These are phyloP conservation scores for Macaria notata DNA, from an alignment of 2,888 invertebrate genomes.

Conservation along the genomic window DNA sequence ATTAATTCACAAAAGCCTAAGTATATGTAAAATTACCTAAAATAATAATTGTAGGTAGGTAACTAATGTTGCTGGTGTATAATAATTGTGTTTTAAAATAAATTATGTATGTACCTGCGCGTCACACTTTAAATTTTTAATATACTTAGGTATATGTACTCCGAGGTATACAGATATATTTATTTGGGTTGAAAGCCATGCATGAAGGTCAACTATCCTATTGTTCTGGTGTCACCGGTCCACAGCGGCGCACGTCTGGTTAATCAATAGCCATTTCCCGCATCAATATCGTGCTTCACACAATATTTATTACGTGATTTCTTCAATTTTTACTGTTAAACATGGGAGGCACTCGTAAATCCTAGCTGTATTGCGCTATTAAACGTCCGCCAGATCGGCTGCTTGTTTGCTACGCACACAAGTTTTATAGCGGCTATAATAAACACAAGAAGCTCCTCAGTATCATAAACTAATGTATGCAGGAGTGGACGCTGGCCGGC, in stretches of 20 bases:
- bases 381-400: conserved; percentile 34
- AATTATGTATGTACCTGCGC: no score
- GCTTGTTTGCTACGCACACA: conserved; percentile 37
- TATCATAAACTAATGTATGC: conserved; percentile 56
- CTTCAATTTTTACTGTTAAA: conserved; percentile 28
- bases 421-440: conserved; percentile 40
- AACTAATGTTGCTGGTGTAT: no score
- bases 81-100: no score
- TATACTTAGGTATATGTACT: no score
- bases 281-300: conserved; percentile 15
- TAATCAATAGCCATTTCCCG: conserved; percentile 19
- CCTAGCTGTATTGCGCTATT: conserved; percentile 30
- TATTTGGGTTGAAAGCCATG: conserved; percentile 18
- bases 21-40: no score
- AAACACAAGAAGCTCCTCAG: conserved; percentile 45
- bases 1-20: no score
- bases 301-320: conserved; percentile 21
- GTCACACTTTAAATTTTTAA: no score
- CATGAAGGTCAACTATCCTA: conserved; percentile 23
- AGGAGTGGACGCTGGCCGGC: conserved; percentile 49
- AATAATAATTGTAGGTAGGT: no score
- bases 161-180: no score
- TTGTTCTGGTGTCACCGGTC: conserved; percentile 21
- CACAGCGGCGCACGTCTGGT: conserved; percentile 14
- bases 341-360: conserved; percentile 35